Percentiles rank a stretch among this genome's conserved stretches.
phyloP scores from a whole-genome alignment of 2,888 invertebrate species.

The Nemotelus pantherinus region DNA sequence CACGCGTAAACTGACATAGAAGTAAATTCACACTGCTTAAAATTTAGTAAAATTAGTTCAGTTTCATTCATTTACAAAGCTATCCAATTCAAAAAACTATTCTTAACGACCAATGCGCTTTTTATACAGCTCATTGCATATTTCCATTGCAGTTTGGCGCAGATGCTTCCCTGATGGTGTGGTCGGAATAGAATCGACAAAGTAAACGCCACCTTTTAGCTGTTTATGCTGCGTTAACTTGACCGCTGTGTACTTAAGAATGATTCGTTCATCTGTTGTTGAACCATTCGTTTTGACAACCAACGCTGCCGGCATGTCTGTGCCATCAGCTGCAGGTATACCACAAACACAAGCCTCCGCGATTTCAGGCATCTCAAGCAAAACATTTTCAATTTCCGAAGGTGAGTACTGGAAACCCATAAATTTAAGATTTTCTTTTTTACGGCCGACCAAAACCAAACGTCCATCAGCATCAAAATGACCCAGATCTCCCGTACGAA shows the following conservation, averaged over 20 bases:
- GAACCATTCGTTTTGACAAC: slow-evolving; percentile 53
- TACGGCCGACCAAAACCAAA: slow-evolving; percentile 58
- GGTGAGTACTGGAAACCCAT: slow-evolving; percentile 59
- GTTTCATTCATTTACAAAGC: too few relatives aligned
- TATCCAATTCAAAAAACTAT: too few relatives aligned
- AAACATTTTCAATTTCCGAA: slow-evolving; percentile 58
- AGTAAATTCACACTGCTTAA: too few relatives aligned
- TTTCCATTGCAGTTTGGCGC: slow-evolving; percentile 57
- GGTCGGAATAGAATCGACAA: slow-evolving; percentile 57
- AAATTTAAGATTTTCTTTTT: slow-evolving; percentile 60
- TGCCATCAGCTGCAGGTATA: slow-evolving; percentile 55
- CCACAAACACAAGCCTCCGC: slow-evolving; percentile 59
- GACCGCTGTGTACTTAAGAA: slow-evolving; percentile 54
- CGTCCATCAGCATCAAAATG: slow-evolving; percentile 60
- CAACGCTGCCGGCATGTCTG: slow-evolving; percentile 58
- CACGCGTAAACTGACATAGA: too few relatives aligned
- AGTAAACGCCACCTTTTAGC: slow-evolving; percentile 59
- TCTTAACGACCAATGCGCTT: too few relatives aligned
- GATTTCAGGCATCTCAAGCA: slow-evolving; percentile 56
- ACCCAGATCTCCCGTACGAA: slow-evolving; percentile 59
- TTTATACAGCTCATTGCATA: not conserved
- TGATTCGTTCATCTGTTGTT: slow-evolving; percentile 51
- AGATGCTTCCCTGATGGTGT: slow-evolving; percentile 61
- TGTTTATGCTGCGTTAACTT: slow-evolving; percentile 55
- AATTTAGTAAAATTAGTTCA: too few relatives aligned